phyloP scores from a whole-genome alignment of 2,888 invertebrate species.

The Heteromyza rotundicornis region DNA sequence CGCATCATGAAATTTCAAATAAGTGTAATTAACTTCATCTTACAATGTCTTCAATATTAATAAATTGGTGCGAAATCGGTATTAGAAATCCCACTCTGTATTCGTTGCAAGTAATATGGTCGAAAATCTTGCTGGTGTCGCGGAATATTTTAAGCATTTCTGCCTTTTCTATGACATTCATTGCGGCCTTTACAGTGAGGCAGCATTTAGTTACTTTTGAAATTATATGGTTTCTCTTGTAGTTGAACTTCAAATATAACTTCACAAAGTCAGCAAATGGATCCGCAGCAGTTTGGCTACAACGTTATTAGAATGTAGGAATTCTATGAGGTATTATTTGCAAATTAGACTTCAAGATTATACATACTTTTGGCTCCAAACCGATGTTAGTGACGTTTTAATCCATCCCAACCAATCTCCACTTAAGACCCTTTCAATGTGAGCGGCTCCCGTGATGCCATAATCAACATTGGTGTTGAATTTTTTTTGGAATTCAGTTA shows the following conservation, averaged over 20 bases:
- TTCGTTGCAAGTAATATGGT: background rate
- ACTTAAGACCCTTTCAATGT: too few relatives aligned
- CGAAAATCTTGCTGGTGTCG: background rate
- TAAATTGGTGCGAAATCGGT: background rate
- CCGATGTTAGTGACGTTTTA: too few relatives aligned
- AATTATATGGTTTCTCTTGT: background rate
- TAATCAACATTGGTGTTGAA: background rate
- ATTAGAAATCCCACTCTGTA: background rate
- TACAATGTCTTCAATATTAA: background rate
- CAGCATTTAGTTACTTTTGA: background rate
- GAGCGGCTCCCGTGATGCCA: too few relatives aligned
- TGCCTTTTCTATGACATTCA: background rate
- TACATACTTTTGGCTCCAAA: too few relatives aligned
- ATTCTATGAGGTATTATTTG: too few relatives aligned
- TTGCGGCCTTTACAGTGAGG: background rate
- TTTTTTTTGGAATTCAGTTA: background rate
- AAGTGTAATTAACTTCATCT: too few relatives aligned
- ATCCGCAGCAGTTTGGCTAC: too few relatives aligned
- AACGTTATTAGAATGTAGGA: too few relatives aligned
- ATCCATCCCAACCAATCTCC: too few relatives aligned
- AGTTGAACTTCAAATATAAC: background rate
- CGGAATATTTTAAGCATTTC: background rate
- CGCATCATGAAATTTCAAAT: too few relatives aligned
- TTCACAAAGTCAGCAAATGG: too few relatives aligned
- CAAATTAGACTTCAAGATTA: too few relatives aligned